Evolutionary conservation across 2,797 vertebrate species (phyloP).

Genomic region (Spheniscus humboldti): DNA sequence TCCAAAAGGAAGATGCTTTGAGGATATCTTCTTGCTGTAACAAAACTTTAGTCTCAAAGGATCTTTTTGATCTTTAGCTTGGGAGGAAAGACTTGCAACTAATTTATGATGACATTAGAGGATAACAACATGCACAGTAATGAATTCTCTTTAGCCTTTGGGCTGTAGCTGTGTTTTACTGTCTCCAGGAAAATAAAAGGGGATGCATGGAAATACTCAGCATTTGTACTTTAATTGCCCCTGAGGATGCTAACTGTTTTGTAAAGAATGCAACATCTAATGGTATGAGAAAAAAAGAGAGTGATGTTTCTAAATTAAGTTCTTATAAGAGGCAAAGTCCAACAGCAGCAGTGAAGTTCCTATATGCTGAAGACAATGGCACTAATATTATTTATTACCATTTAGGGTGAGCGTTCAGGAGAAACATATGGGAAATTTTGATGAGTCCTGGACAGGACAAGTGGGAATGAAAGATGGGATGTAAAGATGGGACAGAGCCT

Average conservation of each 20-base stretch:
- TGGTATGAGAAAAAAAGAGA: not conserved
- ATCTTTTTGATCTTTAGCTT: conserved; percentile 14
- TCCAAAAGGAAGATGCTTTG: not conserved
- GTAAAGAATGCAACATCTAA: not conserved
- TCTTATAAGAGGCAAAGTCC: not conserved
- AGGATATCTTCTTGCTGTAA: not conserved
- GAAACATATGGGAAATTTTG: not conserved
- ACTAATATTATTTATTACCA: not conserved
- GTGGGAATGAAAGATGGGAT: not conserved
- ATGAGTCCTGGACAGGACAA: not conserved
- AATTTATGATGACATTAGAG: conserved; percentile 46
- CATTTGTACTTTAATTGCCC: conserved; percentile 28
- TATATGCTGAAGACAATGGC: not conserved
- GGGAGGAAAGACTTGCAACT: not conserved
- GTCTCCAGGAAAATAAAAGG: conserved; percentile 33
- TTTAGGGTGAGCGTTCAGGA: not conserved
- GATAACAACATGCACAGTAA: conserved; percentile 33
- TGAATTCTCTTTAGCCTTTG: conserved; percentile 38
- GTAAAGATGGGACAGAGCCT: not conserved
- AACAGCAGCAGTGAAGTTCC: not conserved
- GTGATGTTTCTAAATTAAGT: not conserved
- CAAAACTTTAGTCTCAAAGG: conserved; percentile 24
- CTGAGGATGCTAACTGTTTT: not conserved
- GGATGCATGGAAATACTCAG: not conserved
- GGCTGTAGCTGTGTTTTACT: conserved; percentile 13